Conservation (phyloP, 2,888 invertebrate species). For the Lamproptera curius region DNA sequence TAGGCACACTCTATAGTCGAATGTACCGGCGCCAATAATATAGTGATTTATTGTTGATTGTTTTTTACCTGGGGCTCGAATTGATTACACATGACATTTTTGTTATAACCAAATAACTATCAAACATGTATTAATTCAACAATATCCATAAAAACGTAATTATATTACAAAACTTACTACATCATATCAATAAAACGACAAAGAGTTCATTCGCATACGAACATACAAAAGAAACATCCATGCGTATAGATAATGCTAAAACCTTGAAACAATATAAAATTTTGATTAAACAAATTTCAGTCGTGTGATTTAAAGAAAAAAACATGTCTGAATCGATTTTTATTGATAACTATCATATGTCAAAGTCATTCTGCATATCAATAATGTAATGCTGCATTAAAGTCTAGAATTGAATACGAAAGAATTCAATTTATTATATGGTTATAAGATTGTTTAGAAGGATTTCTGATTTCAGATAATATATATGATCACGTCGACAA, state of each 20-base stretch:
- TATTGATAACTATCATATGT: constrained; percentile 11
- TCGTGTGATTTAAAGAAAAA: constrained; percentile 6
- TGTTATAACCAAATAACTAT: constrained; percentile 11
- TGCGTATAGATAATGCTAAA: background rate
- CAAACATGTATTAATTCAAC: background rate
- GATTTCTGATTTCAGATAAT: background rate
- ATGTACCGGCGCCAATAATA: constrained; percentile 13
- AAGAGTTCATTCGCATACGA: background rate
- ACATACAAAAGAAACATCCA: background rate
- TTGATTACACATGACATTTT: constrained; percentile 15
- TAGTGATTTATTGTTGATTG: constrained; percentile 19
- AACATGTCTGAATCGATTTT: background rate
- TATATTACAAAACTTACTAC: background rate
- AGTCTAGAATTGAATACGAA: background rate
- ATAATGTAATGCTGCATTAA: background rate
- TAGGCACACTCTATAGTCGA: constrained; percentile 1
- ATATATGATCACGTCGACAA: background rate
- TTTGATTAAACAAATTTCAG: constrained; percentile 4
- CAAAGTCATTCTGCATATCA: constrained; percentile 12
- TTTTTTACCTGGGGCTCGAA: constrained; percentile 15
- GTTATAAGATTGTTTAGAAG: background rate
- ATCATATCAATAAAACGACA: background rate
- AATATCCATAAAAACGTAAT: background rate
- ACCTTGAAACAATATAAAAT: constrained; percentile 7
- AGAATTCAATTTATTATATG: background rate